These are phyloP conservation scores for Lepidurus apus DNA, from an alignment of 1,140 invertebrate genomes.

Conservation along the genomic window DNA sequence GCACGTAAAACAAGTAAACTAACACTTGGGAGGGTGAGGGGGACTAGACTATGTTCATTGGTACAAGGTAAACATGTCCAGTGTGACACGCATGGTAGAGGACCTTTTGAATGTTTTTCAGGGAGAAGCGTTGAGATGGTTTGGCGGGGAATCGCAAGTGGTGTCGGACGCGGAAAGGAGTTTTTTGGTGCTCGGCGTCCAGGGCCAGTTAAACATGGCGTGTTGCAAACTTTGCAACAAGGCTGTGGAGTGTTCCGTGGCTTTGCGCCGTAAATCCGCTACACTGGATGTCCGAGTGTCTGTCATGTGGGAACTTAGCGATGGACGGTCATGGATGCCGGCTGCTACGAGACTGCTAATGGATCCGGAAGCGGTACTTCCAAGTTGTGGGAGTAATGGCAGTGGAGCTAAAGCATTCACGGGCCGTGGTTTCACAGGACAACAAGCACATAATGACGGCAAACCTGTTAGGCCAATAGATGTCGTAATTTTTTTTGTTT, in stretches of 20 bases:
- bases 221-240: conserved; percentile 61
- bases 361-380: conserved; percentile 22
- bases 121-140: conserved; percentile 25
- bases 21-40: background rate
- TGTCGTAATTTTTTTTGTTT: background rate
- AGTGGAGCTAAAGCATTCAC: conserved; percentile 38
- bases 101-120: conserved; percentile 29
- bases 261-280: conserved; percentile 77
- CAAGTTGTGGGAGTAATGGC: conserved; percentile 24
- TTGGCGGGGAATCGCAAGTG: background rate
- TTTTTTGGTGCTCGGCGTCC: conserved; percentile 2
- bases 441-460: conserved; percentile 68
- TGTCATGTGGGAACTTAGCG: conserved; percentile 44
- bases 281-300: conserved; percentile 53
- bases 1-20: background rate
- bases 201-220: conserved; percentile 27
- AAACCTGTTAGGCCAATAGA: conserved; percentile 50
- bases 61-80: background rate
- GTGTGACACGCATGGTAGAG: background rate
- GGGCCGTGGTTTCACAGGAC: conserved; percentile 56
- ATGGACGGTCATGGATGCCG: conserved; percentile 41
- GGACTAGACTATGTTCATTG: background rate
- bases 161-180: conserved; percentile 27
- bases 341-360: conserved; percentile 47
- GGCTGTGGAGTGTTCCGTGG: conserved; percentile 83